These are phyloP conservation scores for Aphelenchoides bicaudatus DNA, from an alignment of 2,888 invertebrate genomes.

Conservation along the genomic window DNA sequence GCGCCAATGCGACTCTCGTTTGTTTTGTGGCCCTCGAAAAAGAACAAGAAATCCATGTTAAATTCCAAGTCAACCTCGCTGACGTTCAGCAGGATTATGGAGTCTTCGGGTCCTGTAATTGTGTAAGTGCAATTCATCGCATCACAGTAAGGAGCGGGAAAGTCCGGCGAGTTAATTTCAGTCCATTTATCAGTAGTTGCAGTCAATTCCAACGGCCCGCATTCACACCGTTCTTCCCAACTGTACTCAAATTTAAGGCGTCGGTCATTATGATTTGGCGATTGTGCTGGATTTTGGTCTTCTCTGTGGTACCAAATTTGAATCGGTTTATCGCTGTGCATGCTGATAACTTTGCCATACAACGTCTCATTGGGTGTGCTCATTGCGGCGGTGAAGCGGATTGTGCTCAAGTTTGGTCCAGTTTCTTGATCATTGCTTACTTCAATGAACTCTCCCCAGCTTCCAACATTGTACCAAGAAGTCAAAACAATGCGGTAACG, in stretches of 20 bases:
- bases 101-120: constrained; percentile 22
- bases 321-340: background rate
- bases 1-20: constrained; percentile 19
- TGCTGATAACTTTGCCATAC: too few relatives aligned
- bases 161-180: constrained; percentile 25
- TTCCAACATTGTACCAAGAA: too few relatives aligned
- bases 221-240: too few relatives aligned
- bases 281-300: too few relatives aligned
- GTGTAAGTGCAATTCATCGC: constrained; percentile 27
- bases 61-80: constrained; percentile 19
- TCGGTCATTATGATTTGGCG: too few relatives aligned
- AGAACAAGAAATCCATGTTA: constrained; percentile 23
- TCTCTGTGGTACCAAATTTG: constrained; percentile 36
- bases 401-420: too few relatives aligned
- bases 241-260: too few relatives aligned
- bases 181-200: constrained; percentile 27
- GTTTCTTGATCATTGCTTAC: too few relatives aligned
- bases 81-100: constrained; percentile 22
- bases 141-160: constrained; percentile 27
- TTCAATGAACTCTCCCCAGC: too few relatives aligned
- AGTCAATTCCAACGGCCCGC: constrained; percentile 14
- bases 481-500: too few relatives aligned
- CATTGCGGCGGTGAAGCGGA: too few relatives aligned
- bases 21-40: constrained; percentile 31
- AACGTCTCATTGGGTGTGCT: too few relatives aligned